Base-by-base conservation (phyloP, 1,140 invertebrate genomes). In the Drosophila bifasciata region DNA sequence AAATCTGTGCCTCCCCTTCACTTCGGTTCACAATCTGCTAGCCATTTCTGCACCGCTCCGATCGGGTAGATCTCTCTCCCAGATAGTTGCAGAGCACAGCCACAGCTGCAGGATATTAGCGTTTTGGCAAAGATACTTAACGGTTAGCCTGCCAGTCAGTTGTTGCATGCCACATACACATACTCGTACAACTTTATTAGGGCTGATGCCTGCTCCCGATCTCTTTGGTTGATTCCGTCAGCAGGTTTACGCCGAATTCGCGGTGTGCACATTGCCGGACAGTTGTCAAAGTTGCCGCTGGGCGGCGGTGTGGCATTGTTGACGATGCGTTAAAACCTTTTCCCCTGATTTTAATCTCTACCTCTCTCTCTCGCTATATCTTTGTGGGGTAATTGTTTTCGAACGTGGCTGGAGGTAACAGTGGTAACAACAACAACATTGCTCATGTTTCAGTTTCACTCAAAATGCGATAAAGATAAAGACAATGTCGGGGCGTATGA, bases 401-500 rank as follows among this genome's bases (percentile, higher is more conserved):
- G 79, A 74, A 69, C 63, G 78, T 81, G 77, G 75, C 67, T 43
- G 58, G 46, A 40, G 73, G 57, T 69, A 68, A 56, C 45, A 60
- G 17, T 45, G 49, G 17, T 45, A 73, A 45, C 25, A 28, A 8
- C 25, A 59, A 71, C 50, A 70, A 49, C 71, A 79, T 73, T 63
- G 73, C 73, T 60, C 59, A 80, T 85, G 72, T 76, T 76, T 76
- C 72, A 74, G 72, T 76, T 76, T 76, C 72, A 76, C 72, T 71
- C 75, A 86, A 85, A 84, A 86, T 70, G 76, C 81, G 76, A 85
- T 85, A 85, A 86, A 85, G 81, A 85, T 85, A 85, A 85, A 74
- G 52, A 59, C 71, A 79, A 85, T 79, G 53, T 62, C 44, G 43
- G 79, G 70, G 71, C 79, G 70, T 85, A 59, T 85, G 81, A 86